These are phyloP conservation scores for Lepidochitona cinerea DNA, from an alignment of 2,888 invertebrate species.

Conservation along the genomic window DNA sequence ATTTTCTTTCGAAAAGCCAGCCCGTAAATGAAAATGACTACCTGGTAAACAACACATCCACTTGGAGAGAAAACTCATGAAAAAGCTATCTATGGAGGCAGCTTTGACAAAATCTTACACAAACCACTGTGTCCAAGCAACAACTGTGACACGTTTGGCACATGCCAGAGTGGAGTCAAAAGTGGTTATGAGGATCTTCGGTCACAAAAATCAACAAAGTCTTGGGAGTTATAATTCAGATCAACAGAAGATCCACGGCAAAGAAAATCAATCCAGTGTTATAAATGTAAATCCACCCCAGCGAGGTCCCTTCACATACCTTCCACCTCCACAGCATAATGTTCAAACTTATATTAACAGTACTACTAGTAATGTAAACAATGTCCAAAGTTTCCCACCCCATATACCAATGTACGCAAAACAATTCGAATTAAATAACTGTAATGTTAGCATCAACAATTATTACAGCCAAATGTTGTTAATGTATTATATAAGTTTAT, in stretches of 20 bases:
- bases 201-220: neutral
- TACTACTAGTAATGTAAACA: neutral
- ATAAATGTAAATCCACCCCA: neutral
- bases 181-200: neutral
- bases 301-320: neutral
- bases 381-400: neutral
- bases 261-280: too few species aligned
- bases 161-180: neutral
- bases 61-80: constrained; percentile 7
- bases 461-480: neutral
- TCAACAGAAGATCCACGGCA: neutral
- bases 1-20: constrained; percentile 6
- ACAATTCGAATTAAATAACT: neutral
- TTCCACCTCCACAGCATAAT: neutral
- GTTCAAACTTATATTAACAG: neutral
- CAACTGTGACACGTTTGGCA: constrained; percentile 14
- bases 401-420: neutral
- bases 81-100: constrained; percentile 15
- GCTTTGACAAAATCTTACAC: constrained; percentile 10
- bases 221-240: neutral
- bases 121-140: constrained; percentile 22
- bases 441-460: neutral
- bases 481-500: too few species aligned
- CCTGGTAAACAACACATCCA: constrained; percentile 10
- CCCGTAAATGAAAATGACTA: neutral